These are phyloP conservation scores for Bombus difficillimus DNA, from an alignment of 1,140 invertebrate species.

Conservation along the genomic window DNA sequence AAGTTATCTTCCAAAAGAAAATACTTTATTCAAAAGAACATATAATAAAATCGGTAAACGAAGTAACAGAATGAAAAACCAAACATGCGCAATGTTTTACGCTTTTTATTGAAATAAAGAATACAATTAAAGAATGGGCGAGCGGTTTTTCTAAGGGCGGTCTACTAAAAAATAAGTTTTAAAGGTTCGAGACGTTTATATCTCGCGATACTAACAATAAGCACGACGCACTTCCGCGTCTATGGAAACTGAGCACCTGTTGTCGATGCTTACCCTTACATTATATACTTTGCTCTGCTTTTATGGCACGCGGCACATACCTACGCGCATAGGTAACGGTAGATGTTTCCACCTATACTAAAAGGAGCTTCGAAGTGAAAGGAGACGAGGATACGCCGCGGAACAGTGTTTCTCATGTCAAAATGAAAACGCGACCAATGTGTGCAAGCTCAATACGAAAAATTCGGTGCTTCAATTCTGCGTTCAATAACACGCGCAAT, in stretches of 20 bases:
- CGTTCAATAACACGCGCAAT: not conserved
- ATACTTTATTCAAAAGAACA: no score
- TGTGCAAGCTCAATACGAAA: no score
- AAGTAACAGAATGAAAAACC: no score
- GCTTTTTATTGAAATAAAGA: not conserved
- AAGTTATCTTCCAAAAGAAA: no score
- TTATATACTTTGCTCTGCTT: slow-evolving; percentile 57
- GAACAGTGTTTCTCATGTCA: slow-evolving; percentile 61
- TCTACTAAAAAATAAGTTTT: not conserved
- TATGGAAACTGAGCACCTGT: slow-evolving; percentile 65
- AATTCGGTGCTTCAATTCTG: not conserved
- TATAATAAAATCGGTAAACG: no score
- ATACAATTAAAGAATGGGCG: not conserved
- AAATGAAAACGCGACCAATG: slow-evolving; percentile 8
- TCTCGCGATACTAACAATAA: slow-evolving; percentile 5
- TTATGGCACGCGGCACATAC: slow-evolving; percentile 60
- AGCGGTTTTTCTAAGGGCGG: not conserved
- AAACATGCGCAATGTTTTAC: no score
- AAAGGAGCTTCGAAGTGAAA: slow-evolving; percentile 67
- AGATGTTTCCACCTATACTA: slow-evolving; percentile 67
- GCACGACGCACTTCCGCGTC: slow-evolving; percentile 58
- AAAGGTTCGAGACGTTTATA: slow-evolving; percentile 23
- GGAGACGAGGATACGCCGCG: slow-evolving; percentile 50
- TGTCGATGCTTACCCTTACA: slow-evolving; percentile 59
- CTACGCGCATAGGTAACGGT: slow-evolving; percentile 62